A percentile compares a stretch with the other conserved stretches of the same genome.
phyloP scores from a whole-genome alignment of 2,113 vertebrate genomes.

The Coptodon rendalli region DNA sequence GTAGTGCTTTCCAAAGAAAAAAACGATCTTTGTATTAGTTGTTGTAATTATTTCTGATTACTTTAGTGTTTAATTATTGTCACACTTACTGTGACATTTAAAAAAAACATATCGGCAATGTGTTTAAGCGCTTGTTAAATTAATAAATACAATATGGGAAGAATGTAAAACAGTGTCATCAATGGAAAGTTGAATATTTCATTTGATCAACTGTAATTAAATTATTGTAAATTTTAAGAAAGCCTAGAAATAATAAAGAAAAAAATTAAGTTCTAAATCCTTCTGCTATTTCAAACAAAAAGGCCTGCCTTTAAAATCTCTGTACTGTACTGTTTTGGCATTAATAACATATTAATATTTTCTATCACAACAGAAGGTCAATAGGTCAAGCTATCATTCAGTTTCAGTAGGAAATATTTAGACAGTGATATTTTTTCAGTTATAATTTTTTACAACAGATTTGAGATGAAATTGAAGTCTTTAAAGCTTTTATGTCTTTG shows the following conservation, averaged over 20 bases:
- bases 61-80: not conserved
- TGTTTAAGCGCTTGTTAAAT: not conserved
- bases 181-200: not conserved
- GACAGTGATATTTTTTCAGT: not conserved
- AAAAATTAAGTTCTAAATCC: not conserved
- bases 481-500: not conserved
- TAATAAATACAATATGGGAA: not conserved
- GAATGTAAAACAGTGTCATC: not conserved
- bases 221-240: not conserved
- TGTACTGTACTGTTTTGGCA: not conserved
- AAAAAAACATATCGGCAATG: accelerated
- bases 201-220: not conserved
- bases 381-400: not conserved
- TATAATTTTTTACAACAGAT: not conserved
- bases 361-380: not conserved
- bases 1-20: not conserved
- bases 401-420: not conserved
- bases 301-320: not conserved
- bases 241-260: not conserved
- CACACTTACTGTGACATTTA: not conserved
- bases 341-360: not conserved
- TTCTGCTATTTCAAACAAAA: not conserved
- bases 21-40: not conserved
- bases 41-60: not conserved
- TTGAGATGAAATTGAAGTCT: accelerated